Percentiles rank a stretch among this genome's conserved stretches.
phyloP scores from a whole-genome alignment of 1,140 invertebrate genomes.

The Papilio helenus region DNA sequence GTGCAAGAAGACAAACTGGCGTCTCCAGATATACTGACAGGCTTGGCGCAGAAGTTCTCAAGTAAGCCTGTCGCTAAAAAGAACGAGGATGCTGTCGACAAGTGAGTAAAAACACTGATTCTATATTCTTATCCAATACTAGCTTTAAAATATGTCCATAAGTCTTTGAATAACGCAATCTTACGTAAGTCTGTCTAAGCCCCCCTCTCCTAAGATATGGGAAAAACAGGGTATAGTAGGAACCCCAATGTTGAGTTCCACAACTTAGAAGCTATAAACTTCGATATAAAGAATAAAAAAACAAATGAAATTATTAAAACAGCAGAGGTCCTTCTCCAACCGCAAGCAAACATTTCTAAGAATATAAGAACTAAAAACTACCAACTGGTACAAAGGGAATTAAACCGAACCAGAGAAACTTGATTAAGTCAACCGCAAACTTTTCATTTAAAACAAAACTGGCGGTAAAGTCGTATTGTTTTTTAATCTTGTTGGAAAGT shows the following conservation, averaged over 20 bases:
- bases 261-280: too few species aligned
- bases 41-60: constrained; percentile 93
- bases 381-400: neutral
- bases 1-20: constrained; percentile 96
- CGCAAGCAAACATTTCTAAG: neutral
- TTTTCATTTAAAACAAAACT: constrained; percentile 6
- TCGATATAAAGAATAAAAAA: too few species aligned
- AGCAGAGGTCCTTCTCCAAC: neutral
- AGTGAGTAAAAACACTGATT: constrained; percentile 74
- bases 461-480: neutral
- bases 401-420: constrained; percentile 17
- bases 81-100: constrained; percentile 88
- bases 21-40: constrained; percentile 92
- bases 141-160: neutral
- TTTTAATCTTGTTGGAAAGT: constrained; percentile 12
- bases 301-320: neutral
- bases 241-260: too few species aligned
- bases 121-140: too few species aligned
- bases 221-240: too few species aligned
- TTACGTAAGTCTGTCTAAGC: too few species aligned
- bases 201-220: too few species aligned
- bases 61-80: constrained; percentile 91
- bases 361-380: constrained; percentile 20
- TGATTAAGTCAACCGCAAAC: constrained; percentile 20
- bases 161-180: neutral